Evolutionary conservation across 2,113 vertebrate genomes (phyloP), one percentile per base, ranked within the genome.

Genomic region (Mesoclemmys tuberculata): DNA sequence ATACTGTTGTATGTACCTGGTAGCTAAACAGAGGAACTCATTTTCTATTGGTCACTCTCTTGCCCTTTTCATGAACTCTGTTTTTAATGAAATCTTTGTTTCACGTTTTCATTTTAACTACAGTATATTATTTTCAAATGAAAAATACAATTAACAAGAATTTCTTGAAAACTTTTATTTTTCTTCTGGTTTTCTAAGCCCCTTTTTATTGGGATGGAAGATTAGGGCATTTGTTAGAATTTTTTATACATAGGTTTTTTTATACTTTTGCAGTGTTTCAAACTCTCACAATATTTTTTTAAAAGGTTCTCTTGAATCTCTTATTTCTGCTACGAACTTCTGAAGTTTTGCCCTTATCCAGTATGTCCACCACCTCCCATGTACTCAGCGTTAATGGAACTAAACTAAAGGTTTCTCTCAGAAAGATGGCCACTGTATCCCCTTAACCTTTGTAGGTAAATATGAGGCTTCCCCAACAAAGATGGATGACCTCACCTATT

Each of bases 21-120:
- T 44, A 85, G 54, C 18, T 78, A 84, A 91, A n/a, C 9, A 52
- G 81, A 46, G 91, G 56, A 85, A 94, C 58, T 68, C 14, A 68
- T n/a, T 68, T 18, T 68, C 35, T 13, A 68, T 13, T 35, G 31
- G 61, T 31, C 61, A 35, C 61, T 35, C 11, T 68, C 64, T 71
- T n/a, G 8, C 8, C 18, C 35, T 71, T 71, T 71, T 38, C 9
- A 38, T 71, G 18, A 71, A n/a, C 19, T 22, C 8, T 71, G 5
- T 16, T 21, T 5, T 5, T 9, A 2, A 2, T 58, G 1, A 1
- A 0, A 0, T 18, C 10, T 54, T 29, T 83, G 38, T 22, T 38
- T 44, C 26, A 26, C 6, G 38, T 68, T 84, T 48, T 68, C 6
- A 68, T 7, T 91, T 88, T 85, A 80, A 12, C 3, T 31, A 2